phyloP scores from a whole-genome alignment of 2,113 vertebrate species.

The Mastomys natalensis region DNA sequence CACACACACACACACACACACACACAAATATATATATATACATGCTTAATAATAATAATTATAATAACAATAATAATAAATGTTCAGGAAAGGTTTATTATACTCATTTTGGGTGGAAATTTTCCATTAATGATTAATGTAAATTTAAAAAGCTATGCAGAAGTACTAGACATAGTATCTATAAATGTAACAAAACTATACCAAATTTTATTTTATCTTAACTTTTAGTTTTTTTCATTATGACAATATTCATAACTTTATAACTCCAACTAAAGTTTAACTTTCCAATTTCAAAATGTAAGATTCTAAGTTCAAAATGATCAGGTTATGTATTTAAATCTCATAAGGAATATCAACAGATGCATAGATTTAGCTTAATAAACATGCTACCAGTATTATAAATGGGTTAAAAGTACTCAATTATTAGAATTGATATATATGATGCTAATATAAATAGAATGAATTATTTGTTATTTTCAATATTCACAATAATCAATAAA shows the following conservation, averaged over 20 bases:
- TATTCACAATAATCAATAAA: slow-evolving; percentile 25
- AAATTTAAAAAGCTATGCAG: slow-evolving; percentile 8
- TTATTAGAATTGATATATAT: slow-evolving; percentile 29
- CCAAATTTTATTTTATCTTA: background rate
- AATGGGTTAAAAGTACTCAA: background rate
- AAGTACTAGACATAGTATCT: background rate
- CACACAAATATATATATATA: background rate
- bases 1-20: background rate
- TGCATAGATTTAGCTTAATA: slow-evolving; percentile 34
- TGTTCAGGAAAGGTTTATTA: slow-evolving; percentile 46
- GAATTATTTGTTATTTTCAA: slow-evolving; percentile 6
- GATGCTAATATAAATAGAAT: slow-evolving; percentile 15
- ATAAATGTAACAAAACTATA: slow-evolving; percentile 1
- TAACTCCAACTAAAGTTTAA: slow-evolving; percentile 14
- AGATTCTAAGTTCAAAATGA: slow-evolving; percentile 13
- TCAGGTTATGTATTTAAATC: slow-evolving; percentile 45
- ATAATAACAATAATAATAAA: background rate
- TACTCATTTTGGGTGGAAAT: background rate
- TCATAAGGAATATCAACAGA: background rate
- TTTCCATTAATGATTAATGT: background rate
- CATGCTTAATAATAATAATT: background rate
- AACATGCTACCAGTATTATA: background rate
- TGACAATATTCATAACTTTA: background rate
- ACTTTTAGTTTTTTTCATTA: slow-evolving; percentile 30
- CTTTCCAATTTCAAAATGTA: slow-evolving; percentile 41